A percentile compares a stretch with the other conserved stretches of the same genome.
phyloP scores from a whole-genome alignment of 2,888 invertebrate species.

The Ophion costatus region DNA sequence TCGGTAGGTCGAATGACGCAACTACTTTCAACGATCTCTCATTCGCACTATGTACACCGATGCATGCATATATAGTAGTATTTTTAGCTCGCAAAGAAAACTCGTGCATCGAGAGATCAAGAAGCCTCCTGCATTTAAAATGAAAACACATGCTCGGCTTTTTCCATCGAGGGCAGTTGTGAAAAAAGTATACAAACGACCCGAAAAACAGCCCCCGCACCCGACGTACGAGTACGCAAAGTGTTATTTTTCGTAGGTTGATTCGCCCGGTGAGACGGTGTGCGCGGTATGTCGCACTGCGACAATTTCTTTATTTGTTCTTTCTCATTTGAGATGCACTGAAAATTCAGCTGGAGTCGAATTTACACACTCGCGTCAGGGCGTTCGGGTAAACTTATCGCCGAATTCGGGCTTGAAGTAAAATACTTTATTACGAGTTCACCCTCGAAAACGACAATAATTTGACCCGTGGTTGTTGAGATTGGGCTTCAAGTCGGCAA shows the following conservation, averaged over 20 bases:
- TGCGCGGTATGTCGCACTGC: constrained; percentile 11
- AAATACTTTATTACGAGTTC: too few relatives aligned
- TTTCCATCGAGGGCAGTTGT: neutral
- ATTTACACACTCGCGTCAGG: too few relatives aligned
- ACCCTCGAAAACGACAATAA: too few relatives aligned
- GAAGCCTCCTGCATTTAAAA: constrained; percentile 28
- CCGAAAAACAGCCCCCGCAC: neutral
- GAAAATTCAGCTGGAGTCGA: neutral
- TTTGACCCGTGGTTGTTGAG: too few relatives aligned
- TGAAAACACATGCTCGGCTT: neutral
- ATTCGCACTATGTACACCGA: neutral
- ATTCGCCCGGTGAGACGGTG: neutral
- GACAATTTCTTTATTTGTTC: neutral
- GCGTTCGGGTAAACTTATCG: too few relatives aligned
- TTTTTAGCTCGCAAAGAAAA: neutral
- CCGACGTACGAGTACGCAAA: neutral
- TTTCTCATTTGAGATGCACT: neutral
- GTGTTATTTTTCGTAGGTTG: neutral
- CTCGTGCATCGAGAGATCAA: constrained; percentile 1
- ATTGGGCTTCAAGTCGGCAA: too few relatives aligned
- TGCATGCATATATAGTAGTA: neutral
- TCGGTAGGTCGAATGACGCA: constrained; percentile 26
- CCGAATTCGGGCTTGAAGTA: too few relatives aligned
- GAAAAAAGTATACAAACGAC: constrained; percentile 3
- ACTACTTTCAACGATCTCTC: constrained; percentile 28